Evolutionary conservation across 2,113 vertebrate species (phyloP).

Genomic region (Phylloscopus whistleri): DNA sequence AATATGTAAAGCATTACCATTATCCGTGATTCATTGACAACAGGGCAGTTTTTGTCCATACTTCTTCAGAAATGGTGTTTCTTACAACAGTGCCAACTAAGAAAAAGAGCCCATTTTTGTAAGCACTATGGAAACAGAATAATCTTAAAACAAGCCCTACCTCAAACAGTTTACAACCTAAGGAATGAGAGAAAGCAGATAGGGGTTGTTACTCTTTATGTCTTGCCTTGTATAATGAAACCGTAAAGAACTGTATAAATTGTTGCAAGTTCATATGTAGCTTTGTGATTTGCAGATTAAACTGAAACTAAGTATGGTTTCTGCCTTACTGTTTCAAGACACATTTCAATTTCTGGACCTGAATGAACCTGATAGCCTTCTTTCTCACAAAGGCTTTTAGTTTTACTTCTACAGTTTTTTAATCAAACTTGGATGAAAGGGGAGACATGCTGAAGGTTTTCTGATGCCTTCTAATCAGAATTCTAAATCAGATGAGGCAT

Average conservation of each 20-base stretch:
- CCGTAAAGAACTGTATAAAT: conserved; percentile 36
- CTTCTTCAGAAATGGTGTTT: conserved; percentile 26
- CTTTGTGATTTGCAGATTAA: conserved; percentile 17
- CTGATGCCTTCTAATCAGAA: background rate
- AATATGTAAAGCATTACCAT: conserved; percentile 29
- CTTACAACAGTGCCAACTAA: background rate
- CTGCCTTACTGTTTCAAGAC: background rate
- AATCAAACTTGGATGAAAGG: background rate
- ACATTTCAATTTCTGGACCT: background rate
- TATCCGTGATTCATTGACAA: conserved; percentile 35
- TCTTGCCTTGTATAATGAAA: conserved; percentile 30
- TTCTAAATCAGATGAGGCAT: background rate
- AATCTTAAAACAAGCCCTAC: conserved; percentile 44
- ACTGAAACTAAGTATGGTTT: background rate
- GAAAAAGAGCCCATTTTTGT: conserved; percentile 16
- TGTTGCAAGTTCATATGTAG: conserved; percentile 3
- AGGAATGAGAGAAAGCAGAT: conserved; percentile 42
- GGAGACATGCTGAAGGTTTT: background rate
- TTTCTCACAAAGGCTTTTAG: background rate
- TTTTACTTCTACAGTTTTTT: background rate
- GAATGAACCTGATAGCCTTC: background rate
- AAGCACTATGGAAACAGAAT: conserved; percentile 46
- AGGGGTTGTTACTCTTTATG: conserved; percentile 36
- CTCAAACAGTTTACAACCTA: conserved; percentile 32
- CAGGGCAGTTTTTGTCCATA: conserved; percentile 30